phyloP scores from a whole-genome alignment of 1,140 invertebrate genomes.

The Drosophila sproati region DNA sequence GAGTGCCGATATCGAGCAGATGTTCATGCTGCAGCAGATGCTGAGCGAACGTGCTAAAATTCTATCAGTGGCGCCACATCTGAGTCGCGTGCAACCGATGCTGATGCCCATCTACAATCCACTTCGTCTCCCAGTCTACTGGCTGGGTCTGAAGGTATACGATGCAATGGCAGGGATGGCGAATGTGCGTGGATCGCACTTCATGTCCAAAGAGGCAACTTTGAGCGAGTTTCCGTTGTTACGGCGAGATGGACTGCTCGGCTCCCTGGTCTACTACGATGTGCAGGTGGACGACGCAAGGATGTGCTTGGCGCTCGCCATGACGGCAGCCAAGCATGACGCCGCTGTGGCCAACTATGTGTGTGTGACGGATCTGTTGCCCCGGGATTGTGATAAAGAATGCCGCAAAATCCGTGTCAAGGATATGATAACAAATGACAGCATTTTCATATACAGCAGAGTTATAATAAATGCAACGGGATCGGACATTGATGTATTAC shows the following conservation, averaged over 20 bases:
- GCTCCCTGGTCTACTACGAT: constrained; percentile 68
- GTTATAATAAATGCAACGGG: constrained; percentile 66
- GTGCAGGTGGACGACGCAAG: constrained; percentile 64
- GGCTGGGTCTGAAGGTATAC: constrained; percentile 63
- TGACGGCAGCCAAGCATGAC: constrained; percentile 53
- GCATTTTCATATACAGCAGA: constrained; percentile 31
- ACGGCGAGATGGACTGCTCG: constrained; percentile 38
- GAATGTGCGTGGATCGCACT: constrained; percentile 58
- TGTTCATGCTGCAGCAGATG: constrained; percentile 52
- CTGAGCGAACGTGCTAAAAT: constrained; percentile 55
- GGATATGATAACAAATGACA: constrained; percentile 26
- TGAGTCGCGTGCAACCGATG: constrained; percentile 70
- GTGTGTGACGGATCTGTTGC: constrained; percentile 28
- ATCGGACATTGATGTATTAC: constrained; percentile 40
- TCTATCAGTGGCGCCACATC: constrained; percentile 59
- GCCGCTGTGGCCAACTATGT: constrained; percentile 57
- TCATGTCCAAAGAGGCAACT: constrained; percentile 34
- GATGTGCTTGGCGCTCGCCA: constrained; percentile 59
- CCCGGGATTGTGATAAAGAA: neutral
- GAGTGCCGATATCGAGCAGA: constrained; percentile 46
- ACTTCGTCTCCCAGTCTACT: constrained; percentile 42
- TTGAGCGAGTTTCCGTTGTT: constrained; percentile 61
- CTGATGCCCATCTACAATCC: constrained; percentile 61
- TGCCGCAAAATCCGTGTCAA: constrained; percentile 42
- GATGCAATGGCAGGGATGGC: constrained; percentile 54